Percentiles rank a stretch among this genome's conserved stretches.
Evolutionary conservation across 2,113 vertebrate genomes (phyloP).

Genomic region (Oceanodroma tethys): DNA sequence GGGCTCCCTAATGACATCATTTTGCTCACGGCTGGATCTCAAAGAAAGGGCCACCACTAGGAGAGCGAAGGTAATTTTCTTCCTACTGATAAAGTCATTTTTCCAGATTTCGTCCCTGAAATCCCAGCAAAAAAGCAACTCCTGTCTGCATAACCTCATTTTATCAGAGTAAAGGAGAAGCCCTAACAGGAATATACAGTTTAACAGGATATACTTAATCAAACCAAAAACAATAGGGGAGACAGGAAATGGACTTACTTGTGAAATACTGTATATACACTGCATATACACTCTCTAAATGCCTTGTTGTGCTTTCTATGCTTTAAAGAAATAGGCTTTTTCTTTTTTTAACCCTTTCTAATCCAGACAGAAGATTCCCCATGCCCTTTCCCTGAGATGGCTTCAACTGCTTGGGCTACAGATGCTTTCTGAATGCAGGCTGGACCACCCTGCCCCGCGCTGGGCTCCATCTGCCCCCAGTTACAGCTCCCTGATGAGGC

Average conservation of each 20-base stretch:
- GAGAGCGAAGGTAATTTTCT: accelerated
- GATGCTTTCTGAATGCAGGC: not conserved
- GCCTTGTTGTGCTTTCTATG: constrained; percentile 23
- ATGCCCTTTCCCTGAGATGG: accelerated
- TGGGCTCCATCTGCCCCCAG: not conserved
- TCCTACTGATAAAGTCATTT: not conserved
- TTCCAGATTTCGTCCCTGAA: not conserved
- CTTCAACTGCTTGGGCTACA: not conserved
- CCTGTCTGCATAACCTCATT: constrained; percentile 21
- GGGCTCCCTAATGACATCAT: not conserved
- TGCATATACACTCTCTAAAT: constrained; percentile 76
- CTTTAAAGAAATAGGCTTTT: constrained; percentile 2
- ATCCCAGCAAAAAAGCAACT: not conserved
- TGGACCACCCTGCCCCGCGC: not conserved
- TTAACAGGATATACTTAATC: constrained; percentile 85
- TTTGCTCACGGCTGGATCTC: accelerated
- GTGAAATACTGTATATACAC: constrained; percentile 73
- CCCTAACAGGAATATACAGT: constrained; percentile 81
- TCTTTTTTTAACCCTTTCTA: not conserved
- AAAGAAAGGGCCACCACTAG: not conserved
- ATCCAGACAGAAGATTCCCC: not conserved
- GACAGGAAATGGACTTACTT: constrained; percentile 76
- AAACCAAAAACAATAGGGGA: constrained; percentile 82
- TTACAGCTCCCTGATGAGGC: not conserved
- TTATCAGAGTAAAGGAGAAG: constrained; percentile 65